Conservation (phyloP, 2,888 invertebrate genomes). For the Drosophila phalerata region DNA sequence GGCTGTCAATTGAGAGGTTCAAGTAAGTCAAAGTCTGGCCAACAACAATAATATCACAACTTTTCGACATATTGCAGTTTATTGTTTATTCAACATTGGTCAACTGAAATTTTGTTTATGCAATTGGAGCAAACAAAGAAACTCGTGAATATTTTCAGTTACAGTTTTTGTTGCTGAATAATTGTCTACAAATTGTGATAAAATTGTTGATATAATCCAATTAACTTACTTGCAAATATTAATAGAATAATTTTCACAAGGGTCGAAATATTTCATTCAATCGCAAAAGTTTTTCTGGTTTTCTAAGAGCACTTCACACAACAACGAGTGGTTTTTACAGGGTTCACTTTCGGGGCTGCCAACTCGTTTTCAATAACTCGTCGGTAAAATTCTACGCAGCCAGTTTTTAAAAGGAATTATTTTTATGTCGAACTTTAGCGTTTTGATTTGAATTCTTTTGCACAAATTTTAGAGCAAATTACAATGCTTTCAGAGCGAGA, state of each 20-base stretch:
- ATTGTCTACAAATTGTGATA: background rate
- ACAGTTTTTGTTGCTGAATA: background rate
- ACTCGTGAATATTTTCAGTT: background rate
- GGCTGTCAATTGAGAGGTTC: background rate
- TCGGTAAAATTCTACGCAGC: background rate
- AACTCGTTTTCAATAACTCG: conserved; percentile 17
- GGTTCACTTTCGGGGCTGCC: conserved; percentile 15
- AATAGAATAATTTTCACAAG: no score
- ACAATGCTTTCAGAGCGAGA: background rate
- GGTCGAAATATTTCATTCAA: background rate
- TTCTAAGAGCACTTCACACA: background rate
- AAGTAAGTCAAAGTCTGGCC: background rate
- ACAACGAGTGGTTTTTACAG: background rate
- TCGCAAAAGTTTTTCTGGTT: background rate
- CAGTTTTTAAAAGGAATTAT: background rate
- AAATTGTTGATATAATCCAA: background rate
- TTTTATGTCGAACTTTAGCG: background rate
- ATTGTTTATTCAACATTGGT: background rate
- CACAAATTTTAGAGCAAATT: background rate
- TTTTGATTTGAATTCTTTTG: background rate
- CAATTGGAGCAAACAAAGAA: conserved; percentile 10
- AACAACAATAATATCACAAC: conserved; percentile 2
- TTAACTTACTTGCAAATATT: conserved; percentile 1
- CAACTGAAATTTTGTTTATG: background rate
- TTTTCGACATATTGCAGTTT: background rate